phyloP scores from a whole-genome alignment of 1,140 invertebrate species.

The Rhopalosiphum padi region DNA sequence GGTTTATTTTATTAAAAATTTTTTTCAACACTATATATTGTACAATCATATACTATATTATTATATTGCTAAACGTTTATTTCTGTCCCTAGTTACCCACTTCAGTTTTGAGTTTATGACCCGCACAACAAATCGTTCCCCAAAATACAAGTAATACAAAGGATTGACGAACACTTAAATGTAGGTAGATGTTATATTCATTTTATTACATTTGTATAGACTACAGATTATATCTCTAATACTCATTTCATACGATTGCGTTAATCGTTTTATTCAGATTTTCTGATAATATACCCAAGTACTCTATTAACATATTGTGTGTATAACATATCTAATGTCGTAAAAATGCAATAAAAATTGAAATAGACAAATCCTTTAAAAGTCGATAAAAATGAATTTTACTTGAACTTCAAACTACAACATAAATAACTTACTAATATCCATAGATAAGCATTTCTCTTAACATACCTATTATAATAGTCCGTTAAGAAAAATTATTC shows the following conservation, averaged over 20 bases:
- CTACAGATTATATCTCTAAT: not conserved
- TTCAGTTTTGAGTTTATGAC: not conserved
- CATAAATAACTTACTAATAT: not conserved
- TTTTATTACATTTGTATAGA: not conserved
- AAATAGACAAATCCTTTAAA: slow-evolving; percentile 36
- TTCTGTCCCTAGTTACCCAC: not conserved
- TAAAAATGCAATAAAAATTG: slow-evolving; percentile 25
- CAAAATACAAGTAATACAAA: not conserved
- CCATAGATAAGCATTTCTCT: not conserved
- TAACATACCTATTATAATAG: not conserved
- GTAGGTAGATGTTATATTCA: not conserved
- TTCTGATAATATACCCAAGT: not conserved
- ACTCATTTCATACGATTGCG: not conserved
- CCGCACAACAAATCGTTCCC: slow-evolving; percentile 3
- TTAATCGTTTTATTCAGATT: slow-evolving; percentile 5
- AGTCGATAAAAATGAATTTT: not conserved
- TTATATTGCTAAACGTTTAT: not conserved
- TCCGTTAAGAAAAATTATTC: not conserved
- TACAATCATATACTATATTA: not conserved
- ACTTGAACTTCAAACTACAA: not conserved
- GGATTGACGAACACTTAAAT: not conserved
- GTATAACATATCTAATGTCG: not conserved
- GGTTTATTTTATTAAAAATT: not conserved
- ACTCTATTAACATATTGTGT: not conserved
- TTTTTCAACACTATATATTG: not conserved